Evolutionary conservation across 2,113 vertebrate genomes (phyloP).

Genomic region (Haplochromis burtoni): DNA sequence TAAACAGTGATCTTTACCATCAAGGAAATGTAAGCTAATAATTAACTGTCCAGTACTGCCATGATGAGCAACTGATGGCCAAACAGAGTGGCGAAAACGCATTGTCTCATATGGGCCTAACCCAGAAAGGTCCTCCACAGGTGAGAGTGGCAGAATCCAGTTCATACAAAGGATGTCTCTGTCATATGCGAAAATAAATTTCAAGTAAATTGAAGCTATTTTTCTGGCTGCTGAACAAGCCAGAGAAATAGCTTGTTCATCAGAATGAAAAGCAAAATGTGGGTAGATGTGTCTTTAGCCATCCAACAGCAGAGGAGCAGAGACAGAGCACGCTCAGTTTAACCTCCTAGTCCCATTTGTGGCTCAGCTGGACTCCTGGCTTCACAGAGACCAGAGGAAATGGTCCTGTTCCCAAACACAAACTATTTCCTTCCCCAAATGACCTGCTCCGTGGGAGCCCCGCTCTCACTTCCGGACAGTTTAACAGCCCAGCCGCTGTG

Average conservation of each 20-base stretch:
- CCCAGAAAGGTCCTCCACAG: background rate
- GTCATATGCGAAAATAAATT: background rate
- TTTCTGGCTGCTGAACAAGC: background rate
- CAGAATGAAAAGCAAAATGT: background rate
- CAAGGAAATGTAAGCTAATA: conserved; percentile 25
- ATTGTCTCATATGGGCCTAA: background rate
- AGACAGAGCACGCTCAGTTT: background rate
- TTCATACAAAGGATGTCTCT: background rate
- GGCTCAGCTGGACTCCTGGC: conserved; percentile 42
- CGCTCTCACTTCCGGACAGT: conserved; percentile 48
- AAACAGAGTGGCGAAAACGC: background rate
- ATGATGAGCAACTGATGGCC: conserved; percentile 32
- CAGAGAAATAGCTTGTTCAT: background rate
- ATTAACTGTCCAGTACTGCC: conserved; percentile 27
- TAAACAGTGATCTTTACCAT: background rate
- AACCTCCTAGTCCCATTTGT: background rate
- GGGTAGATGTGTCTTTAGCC: background rate
- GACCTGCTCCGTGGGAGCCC: conserved; percentile 49
- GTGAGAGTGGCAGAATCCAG: conserved; percentile 15
- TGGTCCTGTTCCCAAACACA: conserved; percentile 59
- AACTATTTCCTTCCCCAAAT: conserved; percentile 64
- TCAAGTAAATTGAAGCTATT: background rate
- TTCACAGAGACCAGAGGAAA: conserved; percentile 62
- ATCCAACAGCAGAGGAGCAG: background rate
- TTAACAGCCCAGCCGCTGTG: conserved; percentile 1